Percentiles rank a stretch among this genome's conserved stretches.
Evolutionary conservation across 2,113 vertebrate species (phyloP).

Genomic region (Gavialis gangeticus): DNA sequence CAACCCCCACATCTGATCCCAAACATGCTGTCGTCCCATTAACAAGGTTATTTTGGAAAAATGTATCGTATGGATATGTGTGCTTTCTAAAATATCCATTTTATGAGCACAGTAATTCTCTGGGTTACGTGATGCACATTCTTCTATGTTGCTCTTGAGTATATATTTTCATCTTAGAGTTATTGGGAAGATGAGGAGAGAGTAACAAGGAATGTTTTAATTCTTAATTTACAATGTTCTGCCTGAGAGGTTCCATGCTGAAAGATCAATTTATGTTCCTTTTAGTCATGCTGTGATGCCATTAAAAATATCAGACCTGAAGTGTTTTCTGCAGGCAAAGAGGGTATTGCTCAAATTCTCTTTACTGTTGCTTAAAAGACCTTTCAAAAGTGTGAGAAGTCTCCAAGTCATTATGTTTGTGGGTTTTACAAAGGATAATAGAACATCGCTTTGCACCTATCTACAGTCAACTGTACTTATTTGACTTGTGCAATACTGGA

Average conservation of each 20-base stretch:
- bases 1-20: not conserved
- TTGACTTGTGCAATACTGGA: not conserved
- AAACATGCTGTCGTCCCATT: not conserved
- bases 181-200: not conserved
- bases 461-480: too few species aligned
- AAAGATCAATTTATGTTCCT: not conserved
- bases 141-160: not conserved
- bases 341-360: accelerated
- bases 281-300: not conserved
- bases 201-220: not conserved
- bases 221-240: not conserved
- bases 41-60: not conserved
- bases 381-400: accelerated
- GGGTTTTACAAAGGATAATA: not conserved
- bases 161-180: not conserved
- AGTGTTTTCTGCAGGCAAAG: not conserved
- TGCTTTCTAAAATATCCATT: not conserved
- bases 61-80: not conserved
- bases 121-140: accelerated
- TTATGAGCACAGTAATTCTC: not conserved
- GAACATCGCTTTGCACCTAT: not conserved
- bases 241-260: not conserved
- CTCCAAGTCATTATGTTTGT: not conserved
- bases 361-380: not conserved
- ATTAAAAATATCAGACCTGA: not conserved